phyloP scores from a whole-genome alignment of 1,140 invertebrate genomes.

The Papilio glaucus region DNA sequence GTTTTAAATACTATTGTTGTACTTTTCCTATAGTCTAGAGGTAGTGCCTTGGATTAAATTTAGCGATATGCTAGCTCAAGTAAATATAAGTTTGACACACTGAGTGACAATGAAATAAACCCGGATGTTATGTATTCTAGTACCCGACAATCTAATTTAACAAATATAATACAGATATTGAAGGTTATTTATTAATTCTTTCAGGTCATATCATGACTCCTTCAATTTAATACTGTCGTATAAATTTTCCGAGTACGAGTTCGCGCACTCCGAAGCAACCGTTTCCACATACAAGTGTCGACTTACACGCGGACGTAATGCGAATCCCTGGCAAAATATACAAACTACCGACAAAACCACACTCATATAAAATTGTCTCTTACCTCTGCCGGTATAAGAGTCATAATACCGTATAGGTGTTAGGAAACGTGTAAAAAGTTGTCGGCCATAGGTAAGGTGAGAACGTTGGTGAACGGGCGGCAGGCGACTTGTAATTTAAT shows the following conservation, averaged over 20 bases:
- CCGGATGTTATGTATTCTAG: not conserved
- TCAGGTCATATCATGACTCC: conserved; percentile 8
- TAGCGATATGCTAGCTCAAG: no score
- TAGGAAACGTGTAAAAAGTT: conserved; percentile 42
- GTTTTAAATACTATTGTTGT: no score
- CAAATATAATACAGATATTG: not conserved
- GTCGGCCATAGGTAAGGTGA: conserved; percentile 53
- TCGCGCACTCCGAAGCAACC: conserved; percentile 7
- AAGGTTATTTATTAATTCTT: conserved; percentile 15
- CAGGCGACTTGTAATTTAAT: conserved; percentile 31
- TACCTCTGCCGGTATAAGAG: conserved; percentile 28
- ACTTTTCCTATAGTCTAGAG: no score
- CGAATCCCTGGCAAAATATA: conserved; percentile 45
- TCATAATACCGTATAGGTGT: conserved; percentile 37
- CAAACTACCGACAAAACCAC: not conserved
- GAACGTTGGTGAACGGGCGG: conserved; percentile 54
- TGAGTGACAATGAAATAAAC: not conserved
- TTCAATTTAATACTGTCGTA: conserved; percentile 4
- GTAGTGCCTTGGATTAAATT: no score
- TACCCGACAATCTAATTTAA: not conserved
- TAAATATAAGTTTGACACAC: no score
- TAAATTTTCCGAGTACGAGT: conserved; percentile 22
- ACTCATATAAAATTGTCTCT: not conserved
- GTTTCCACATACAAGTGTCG: conserved; percentile 37
- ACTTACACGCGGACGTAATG: conserved; percentile 47